Conservation (phyloP, 1,140 invertebrate species). For the Battus philenor region DNA sequence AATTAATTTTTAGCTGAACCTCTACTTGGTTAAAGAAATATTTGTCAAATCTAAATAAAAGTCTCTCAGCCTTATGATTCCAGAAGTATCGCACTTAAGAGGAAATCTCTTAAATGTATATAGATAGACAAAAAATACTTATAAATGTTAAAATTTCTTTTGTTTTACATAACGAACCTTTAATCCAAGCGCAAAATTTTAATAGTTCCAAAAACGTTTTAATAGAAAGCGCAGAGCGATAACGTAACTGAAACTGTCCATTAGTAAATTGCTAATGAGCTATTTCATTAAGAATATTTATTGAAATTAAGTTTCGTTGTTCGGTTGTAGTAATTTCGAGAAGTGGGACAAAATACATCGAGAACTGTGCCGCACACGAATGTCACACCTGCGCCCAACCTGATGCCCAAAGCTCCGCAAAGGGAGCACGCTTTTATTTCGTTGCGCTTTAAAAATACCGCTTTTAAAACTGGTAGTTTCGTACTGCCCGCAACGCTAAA, state of each 20-base stretch:
- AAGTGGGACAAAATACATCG: constrained; percentile 13
- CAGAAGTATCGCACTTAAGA: too few species aligned
- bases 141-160: not conserved
- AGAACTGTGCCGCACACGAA: constrained; percentile 24
- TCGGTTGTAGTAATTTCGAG: constrained; percentile 14
- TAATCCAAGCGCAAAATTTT: constrained; percentile 1
- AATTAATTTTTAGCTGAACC: too few species aligned
- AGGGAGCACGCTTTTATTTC: constrained; percentile 28
- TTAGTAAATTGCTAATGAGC: constrained; percentile 17
- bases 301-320: constrained; percentile 13
- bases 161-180: not conserved
- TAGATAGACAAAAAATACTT: not conserved
- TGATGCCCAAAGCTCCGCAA: constrained; percentile 22
- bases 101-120: not conserved
- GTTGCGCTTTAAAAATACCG: constrained; percentile 15
- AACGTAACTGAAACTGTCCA: constrained; percentile 13
- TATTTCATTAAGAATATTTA: constrained; percentile 15
- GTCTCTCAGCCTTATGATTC: too few species aligned
- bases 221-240: constrained; percentile 5
- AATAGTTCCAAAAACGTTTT: constrained; percentile 3
- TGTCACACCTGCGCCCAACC: constrained; percentile 34
- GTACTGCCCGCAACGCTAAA: not conserved
- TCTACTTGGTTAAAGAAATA: too few species aligned
- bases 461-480: not conserved
- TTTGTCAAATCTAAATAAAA: too few species aligned